A percentile compares a stretch with the other conserved stretches of the same genome.
Conservation (phyloP, 2,888 invertebrate genomes). For the Hermodice carunculata region DNA sequence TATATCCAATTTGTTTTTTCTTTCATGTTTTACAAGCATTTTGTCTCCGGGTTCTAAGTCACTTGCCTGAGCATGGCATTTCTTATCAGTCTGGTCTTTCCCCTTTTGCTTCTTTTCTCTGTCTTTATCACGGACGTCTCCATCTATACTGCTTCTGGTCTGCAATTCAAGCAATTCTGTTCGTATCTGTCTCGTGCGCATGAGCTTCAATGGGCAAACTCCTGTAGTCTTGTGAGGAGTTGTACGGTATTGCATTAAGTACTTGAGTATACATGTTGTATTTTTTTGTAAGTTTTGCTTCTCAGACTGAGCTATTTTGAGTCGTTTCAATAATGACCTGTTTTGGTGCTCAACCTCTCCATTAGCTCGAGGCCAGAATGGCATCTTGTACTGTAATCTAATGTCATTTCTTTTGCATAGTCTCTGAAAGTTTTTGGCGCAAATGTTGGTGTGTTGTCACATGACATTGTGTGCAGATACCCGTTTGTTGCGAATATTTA, state of each 20-base stretch:
- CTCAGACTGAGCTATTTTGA: background rate
- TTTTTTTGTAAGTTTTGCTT: slow-evolving; percentile 2
- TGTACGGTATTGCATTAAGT: background rate
- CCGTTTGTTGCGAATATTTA: slow-evolving; percentile 5
- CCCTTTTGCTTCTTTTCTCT: too few species aligned
- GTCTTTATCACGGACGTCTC: too few species aligned
- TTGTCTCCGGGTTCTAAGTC: background rate
- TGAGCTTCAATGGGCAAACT: background rate
- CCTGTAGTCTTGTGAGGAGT: background rate
- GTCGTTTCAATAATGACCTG: background rate
- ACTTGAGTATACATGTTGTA: background rate
- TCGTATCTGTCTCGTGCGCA: background rate
- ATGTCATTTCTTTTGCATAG: background rate
- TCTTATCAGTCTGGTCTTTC: background rate
- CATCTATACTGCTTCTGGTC: background rate
- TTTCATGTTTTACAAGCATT: background rate
- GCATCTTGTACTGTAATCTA: background rate
- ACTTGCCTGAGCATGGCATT: background rate
- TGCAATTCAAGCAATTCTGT: background rate
- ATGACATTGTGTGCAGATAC: background rate
- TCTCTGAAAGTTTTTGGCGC: background rate
- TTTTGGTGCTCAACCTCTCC: slow-evolving; percentile 16
- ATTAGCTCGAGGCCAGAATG: slow-evolving; percentile 12
- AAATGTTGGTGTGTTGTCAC: slow-evolving; percentile 23
- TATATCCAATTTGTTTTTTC: too few species aligned